Evolutionary conservation across 2,797 vertebrate species (phyloP), one percentile per base, ranked within the genome.

Genomic region (Discoglossus pictus): DNA sequence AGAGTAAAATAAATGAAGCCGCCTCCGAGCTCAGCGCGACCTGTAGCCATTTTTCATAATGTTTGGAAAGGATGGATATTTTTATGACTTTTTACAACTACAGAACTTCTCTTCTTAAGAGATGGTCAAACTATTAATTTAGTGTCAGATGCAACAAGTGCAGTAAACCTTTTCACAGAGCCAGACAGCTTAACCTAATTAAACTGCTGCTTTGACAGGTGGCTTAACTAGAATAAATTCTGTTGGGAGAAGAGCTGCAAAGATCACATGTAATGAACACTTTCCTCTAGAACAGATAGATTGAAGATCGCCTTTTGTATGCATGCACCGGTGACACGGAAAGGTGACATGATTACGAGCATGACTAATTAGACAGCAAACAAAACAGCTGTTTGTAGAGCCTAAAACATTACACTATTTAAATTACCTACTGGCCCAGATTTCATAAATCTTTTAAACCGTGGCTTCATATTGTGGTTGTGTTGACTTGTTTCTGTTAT

Each of bases 181-280:
- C 78, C 80, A 87, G 82, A 83, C 78, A 82, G 74, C 82, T 87
- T 83, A 87, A 84, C 79, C 78, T 85, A 86, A 86, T 88, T 88
- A 88, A 84, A 80, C 11, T 17, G 18, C 56, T 87, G 79, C 87
- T 90, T 89, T 84, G 82, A 86, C 82, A 88, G 84, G 82, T 84
- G 79, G 73, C 75, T 81, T 81, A 78, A 75, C 65, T 65, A 73
- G 62, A 82, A 82, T 44, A 68, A 86, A 78, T 4, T 3, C 65
- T 78, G 75, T 72, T 74, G 68, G 79, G 74, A 83, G 75, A 53
- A 27, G 40, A 9, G 20, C 48, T 34, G 11, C 36, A 6, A 43
- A 44, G 16, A 64, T 53, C 48, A 64, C 1, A 42, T 10, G 42
- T 56, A 39, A 55, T 38, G 42, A 65, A 55, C 8, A 13, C 7